Base-by-base conservation (phyloP, 1,140 invertebrate species). In the Zaprionus tsacasi region DNA sequence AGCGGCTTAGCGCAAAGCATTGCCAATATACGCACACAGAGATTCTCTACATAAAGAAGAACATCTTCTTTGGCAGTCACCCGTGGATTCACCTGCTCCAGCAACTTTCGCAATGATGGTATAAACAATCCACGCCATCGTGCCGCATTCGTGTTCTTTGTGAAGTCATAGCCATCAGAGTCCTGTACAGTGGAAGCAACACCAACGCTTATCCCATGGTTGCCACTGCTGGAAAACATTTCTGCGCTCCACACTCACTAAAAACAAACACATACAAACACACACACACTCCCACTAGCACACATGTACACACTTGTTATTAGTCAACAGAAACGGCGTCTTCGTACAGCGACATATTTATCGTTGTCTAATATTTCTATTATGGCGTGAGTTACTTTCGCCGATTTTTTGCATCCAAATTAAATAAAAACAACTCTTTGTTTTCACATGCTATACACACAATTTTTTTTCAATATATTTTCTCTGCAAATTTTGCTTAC, bases 121-220 rank as follows among this genome's bases (percentile, higher is more conserved):
- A 97, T 95, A 93, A 98, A 97, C 43, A 98, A 94, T 78, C 97
- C 96, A 92, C 96, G 96, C 97, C 97, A 99, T 95, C 98, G 97
- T 76, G 95, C 94, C 75, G 95, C 94, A 93, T 98, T 98, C 92
- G 98, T 97, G 82, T 96, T 96, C 91, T 96, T 97, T 90, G 96
- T 95, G 93, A 98, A 98, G 93, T 98, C 96, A 93, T 97, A 98
- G 91, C 95, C 95, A 89, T 95, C 94, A 48, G 76, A 74, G 54
- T 90, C 78, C 70, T 83, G 79, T 45, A 87, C 68, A 52, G 66
- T 63, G 40, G 66, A 70, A 35, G 72, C 76, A 70, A 54, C 73
- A 54, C 86, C 65, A 81, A 66, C 72, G 67, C 68, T 77, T 50
- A 70, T 74, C 57, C 66, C 71, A 70, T 78, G 76, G 66, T 67